Conservation (phyloP, 2,113 vertebrate genomes). For the Chelonoidis abingdonii region DNA sequence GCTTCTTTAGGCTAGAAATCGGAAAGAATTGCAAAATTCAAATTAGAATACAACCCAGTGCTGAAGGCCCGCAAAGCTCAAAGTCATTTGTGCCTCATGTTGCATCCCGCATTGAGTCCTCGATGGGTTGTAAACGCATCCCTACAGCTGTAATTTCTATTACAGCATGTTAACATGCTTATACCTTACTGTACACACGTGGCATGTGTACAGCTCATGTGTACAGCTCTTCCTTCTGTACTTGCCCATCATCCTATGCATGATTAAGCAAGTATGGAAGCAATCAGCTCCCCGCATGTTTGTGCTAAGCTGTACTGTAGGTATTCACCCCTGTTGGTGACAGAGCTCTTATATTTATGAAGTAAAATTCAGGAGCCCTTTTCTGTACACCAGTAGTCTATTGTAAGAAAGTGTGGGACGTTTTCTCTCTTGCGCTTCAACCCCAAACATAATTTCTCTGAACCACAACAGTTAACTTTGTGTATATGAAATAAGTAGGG, state of each 20-base stretch:
- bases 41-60: neutral
- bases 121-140: neutral
- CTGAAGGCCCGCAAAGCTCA: neutral
- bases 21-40: neutral
- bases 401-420: constrained; percentile 50
- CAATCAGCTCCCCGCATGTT: rapidly evolving
- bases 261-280: neutral
- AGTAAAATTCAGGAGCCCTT: constrained; percentile 60
- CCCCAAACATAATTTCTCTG: constrained; percentile 79
- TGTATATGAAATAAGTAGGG: constrained; percentile 76
- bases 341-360: neutral
- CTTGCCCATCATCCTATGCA: neutral
- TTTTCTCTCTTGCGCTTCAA: constrained; percentile 56
- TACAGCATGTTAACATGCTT: neutral
- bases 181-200: neutral
- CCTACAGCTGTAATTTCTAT: neutral
- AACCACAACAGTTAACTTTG: constrained; percentile 81
- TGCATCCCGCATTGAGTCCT: constrained; percentile 32
- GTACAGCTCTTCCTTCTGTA: neutral
- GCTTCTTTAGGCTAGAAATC: neutral
- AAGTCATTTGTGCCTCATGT: constrained; percentile 14
- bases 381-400: constrained; percentile 20
- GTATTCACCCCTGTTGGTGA: rapidly evolving
- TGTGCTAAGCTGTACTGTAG: rapidly evolving
- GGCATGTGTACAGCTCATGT: neutral